Evolutionary conservation across 2,113 vertebrate genomes (phyloP), one percentile per base, ranked within the genome.

Genomic region (Tragulus kanchil): DNA sequence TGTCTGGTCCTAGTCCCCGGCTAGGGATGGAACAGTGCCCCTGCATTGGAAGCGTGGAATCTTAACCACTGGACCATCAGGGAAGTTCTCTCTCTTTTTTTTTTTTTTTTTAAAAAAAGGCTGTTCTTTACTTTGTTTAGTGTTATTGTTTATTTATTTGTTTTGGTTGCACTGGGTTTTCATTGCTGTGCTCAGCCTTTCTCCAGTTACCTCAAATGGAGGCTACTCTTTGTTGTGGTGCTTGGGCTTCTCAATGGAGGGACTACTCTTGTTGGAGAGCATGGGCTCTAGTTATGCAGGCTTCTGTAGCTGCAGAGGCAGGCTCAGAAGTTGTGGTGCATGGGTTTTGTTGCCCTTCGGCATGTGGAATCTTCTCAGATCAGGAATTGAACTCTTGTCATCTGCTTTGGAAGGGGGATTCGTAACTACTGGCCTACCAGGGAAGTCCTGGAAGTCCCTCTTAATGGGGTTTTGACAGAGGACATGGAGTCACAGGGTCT

Each of bases 131-230:
- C n/a, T 69, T 69, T 36, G 36, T 36, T 16, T 3, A 5, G 23
- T 13, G 13, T 73, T 13, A 6, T 36, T 25, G 25, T 73, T 45
- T 5, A 25, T 13, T 25, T 59, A 9, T 61, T 13, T 13, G 13
- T 13, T 45, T 25, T 42, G 21, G 42, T 42, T 73, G 21, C 42
- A 7, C 11, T 25, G 42, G 7, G 21, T 45, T 42, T 45, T 7
- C 21, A 14, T 3, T 45, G 42, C 69, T 25, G 21, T 1, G 0
- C 69, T 25, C 7, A 42, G 69, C 5, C 69, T 73, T 25, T 73
- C 42, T 73, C 69, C 7, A 13, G 5, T 14, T 45, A 42, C 0
- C 1, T 10, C 6, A 42, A 45, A 3, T 1, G 0, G 69, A 21
- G 36, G 36, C 36, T 36, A 36, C 36, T 36, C 69, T 1, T 13